A percentile compares a stretch with the other conserved stretches of the same genome.
These are phyloP conservation scores for Epistrophe eligans DNA, from an alignment of 2,888 invertebrate species.

Conservation along the genomic window DNA sequence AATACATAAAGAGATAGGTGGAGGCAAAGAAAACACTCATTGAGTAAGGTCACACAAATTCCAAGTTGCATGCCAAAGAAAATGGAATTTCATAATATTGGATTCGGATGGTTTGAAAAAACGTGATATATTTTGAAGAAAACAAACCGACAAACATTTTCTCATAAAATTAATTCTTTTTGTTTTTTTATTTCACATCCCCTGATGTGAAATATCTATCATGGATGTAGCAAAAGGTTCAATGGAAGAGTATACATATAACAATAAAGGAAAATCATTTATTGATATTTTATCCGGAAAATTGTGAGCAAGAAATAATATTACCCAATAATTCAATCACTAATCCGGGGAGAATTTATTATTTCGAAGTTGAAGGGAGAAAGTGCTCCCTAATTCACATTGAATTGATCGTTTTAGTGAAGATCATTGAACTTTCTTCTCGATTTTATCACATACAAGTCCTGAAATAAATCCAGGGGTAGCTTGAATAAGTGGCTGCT, in stretches of 20 bases:
- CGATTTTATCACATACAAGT: neutral
- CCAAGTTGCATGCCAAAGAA: slow-evolving; percentile 36
- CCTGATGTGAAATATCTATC: neutral
- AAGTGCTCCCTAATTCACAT: slow-evolving; percentile 35
- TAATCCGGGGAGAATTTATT: slow-evolving; percentile 45
- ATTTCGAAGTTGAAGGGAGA: slow-evolving; percentile 29
- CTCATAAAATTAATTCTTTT: slow-evolving; percentile 37
- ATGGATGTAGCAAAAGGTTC: neutral
- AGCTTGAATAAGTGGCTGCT: slow-evolving; percentile 16
- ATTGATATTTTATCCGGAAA: slow-evolving; percentile 48
- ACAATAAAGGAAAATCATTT: slow-evolving; percentile 49
- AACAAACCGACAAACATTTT: slow-evolving; percentile 39
- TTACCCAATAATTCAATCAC: slow-evolving; percentile 63
- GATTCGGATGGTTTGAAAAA: slow-evolving; percentile 20
- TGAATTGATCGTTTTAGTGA: slow-evolving; percentile 49
- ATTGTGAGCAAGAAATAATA: slow-evolving; percentile 54
- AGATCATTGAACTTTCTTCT: slow-evolving; percentile 60
- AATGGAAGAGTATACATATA: neutral
- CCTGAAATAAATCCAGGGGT: neutral
- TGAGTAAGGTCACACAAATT: slow-evolving; percentile 70
- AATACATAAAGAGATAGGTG: neutral
- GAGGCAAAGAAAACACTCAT: slow-evolving; percentile 34
- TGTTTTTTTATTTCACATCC: neutral
- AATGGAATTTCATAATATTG: slow-evolving; percentile 54
- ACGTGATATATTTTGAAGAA: slow-evolving; percentile 61